Evolutionary conservation across 2,888 invertebrate genomes (phyloP).

Genomic region (Myopa testacea): DNA sequence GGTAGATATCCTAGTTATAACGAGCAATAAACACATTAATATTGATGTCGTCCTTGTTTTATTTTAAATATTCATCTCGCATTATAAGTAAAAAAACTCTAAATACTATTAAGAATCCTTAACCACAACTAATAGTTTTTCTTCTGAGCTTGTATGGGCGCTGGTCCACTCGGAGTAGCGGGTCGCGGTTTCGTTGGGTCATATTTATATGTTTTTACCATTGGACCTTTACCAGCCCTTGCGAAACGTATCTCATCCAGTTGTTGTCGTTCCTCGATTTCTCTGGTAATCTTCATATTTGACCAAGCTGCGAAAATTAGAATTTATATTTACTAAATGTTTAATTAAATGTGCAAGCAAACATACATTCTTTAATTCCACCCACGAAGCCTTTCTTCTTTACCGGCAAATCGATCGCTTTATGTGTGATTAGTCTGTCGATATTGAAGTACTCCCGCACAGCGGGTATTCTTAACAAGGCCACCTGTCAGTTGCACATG

Average conservation of each 20-base stretch:
- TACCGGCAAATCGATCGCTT: constrained; percentile 72
- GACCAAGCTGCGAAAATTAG: constrained; percentile 75
- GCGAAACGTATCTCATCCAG: constrained; percentile 84
- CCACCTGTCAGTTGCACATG: constrained; percentile 68
- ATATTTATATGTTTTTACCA: constrained; percentile 87
- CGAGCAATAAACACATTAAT: no score
- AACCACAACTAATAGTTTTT: constrained; percentile 29
- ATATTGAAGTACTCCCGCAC: constrained; percentile 84
- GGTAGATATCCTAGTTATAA: constrained; percentile 29
- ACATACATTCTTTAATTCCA: constrained; percentile 83
- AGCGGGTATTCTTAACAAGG: constrained; percentile 78
- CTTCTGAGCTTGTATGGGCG: constrained; percentile 49
- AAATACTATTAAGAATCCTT: not conserved
- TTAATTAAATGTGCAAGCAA: not conserved
- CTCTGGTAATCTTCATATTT: constrained; percentile 82
- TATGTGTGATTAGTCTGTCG: constrained; percentile 72
- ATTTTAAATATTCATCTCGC: not conserved
- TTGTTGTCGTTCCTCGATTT: constrained; percentile 81
- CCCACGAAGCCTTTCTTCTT: constrained; percentile 83
- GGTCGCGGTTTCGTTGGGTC: constrained; percentile 78
- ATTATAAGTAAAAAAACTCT: not conserved
- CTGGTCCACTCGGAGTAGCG: constrained; percentile 10
- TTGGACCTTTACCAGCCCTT: constrained; percentile 86
- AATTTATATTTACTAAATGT: not conserved
- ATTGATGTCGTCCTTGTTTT: constrained; percentile 8